Evolutionary conservation across 2,888 invertebrate species (phyloP).

Genomic region (Celastrina argiolus): DNA sequence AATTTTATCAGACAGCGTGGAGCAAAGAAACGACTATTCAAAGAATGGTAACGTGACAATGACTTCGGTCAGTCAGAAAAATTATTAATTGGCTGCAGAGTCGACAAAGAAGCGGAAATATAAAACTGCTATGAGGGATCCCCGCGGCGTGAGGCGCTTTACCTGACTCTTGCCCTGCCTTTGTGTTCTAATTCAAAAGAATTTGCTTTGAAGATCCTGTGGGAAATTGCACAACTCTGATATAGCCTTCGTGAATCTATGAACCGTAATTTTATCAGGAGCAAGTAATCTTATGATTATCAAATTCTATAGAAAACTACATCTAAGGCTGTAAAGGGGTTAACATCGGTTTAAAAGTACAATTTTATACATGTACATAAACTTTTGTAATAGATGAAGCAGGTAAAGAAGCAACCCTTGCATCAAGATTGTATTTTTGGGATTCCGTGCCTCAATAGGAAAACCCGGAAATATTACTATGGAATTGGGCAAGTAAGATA

Average conservation of each 20-base stretch:
- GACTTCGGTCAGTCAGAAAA: slow-evolving; percentile 73
- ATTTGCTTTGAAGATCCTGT: slow-evolving; percentile 69
- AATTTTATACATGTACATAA: background rate
- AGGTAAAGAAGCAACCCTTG: no score
- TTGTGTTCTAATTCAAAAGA: slow-evolving; percentile 68
- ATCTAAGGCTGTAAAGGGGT: slow-evolving; percentile 20
- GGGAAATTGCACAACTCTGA: slow-evolving; percentile 73
- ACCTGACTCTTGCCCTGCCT: slow-evolving; percentile 76
- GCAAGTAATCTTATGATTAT: slow-evolving; percentile 31
- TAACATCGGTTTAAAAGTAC: background rate
- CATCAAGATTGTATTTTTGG: no score
- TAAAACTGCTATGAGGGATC: slow-evolving; percentile 71
- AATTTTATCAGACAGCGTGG: slow-evolving; percentile 68
- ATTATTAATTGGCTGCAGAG: slow-evolving; percentile 72
- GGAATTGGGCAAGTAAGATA: no score
- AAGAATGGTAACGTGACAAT: slow-evolving; percentile 58
- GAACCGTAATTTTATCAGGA: slow-evolving; percentile 50
- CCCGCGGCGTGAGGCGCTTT: slow-evolving; percentile 68
- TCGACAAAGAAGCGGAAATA: slow-evolving; percentile 77
- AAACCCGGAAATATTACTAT: no score
- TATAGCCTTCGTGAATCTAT: slow-evolving; percentile 50
- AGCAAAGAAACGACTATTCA: slow-evolving; percentile 43
- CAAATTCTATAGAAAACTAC: slow-evolving; percentile 35
- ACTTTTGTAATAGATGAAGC: no score
- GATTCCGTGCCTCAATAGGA: no score